Evolutionary conservation across 2,888 invertebrate genomes (phyloP), one percentile per base, ranked within the genome.

Genomic region (Lepidochitona cinerea): DNA sequence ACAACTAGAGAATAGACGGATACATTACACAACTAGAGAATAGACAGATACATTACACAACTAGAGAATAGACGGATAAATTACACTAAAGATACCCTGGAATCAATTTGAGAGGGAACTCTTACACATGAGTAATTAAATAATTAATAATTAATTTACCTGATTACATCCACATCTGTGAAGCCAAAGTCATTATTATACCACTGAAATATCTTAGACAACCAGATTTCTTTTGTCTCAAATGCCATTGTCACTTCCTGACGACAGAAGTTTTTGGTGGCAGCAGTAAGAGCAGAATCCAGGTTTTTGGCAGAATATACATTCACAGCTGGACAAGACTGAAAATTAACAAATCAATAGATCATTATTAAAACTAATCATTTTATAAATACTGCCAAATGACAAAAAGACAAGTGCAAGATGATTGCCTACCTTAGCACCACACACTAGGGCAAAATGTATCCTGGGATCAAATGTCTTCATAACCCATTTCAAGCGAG

Each of bases 361-460:
- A 49, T 49, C n/a, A 7, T 2, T 18, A 49, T n/a, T 23, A 4
- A 49, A 18, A 18, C 7, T 18, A 41, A 41, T 12, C 9, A 41
- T 12, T 12, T 18, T 12, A 41, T 18, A 41, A 41, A 41, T 12
- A 41, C 41, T 18, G 41, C n/a, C n/a, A n/a, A n/a, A n/a, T n/a
- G n/a, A n/a, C n/a, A n/a, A n/a, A n/a, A n/a, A n/a, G n/a, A n/a
- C n/a, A n/a, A n/a, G n/a, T n/a, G n/a, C n/a, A n/a, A n/a, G n/a
- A n/a, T n/a, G 23, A 7, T 35, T 66, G 36, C 74, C 81, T 77
- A 90, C 89, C 86, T 89, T 90, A 37, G 91, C 91, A 72, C 91
- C 91, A 84, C 91, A 91, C 54, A 90, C 90, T 12, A 91, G 81
- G 26, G 91, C 90, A 85, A 91, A 91, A 79, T 91, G 91, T 66